Evolutionary conservation across 2,797 vertebrate genomes (phyloP), one percentile per base, ranked within the genome.

Genomic region (Yasuhikotakia modesta): DNA sequence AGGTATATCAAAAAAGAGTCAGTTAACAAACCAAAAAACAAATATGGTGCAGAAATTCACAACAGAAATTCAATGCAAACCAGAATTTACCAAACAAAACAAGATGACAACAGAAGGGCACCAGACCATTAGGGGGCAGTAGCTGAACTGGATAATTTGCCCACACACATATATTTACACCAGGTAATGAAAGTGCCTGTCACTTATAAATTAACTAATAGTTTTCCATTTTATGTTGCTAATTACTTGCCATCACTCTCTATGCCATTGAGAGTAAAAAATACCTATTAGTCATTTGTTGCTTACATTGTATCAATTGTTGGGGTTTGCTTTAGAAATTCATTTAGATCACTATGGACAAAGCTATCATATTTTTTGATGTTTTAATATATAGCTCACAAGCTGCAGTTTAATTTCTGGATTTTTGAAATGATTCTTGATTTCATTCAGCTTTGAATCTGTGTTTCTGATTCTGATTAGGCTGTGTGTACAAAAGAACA

Each of bases 371-470:
- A 13, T 58, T 21, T 46, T 27, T 1, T 5, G 2, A 46, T 27
- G 22, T 5, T 0, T 2, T 22, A 21, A 6, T 39, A 70, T 24
- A 21, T 22, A 57, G n/a, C 3, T 13, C 53, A 12, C 53, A 55
- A 21, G 53, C 21, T 21, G 21, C 10, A 13, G 50, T 21, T 50
- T 32, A 2, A 19, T 16, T 48, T 27, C 48, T 0, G 2, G 27
- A 16, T 60, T n/a, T n/a, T n/a, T n/a, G n/a, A 1, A 61, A 64
- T 5, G 17, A 17, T 52, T 71, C 19, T 61, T 39, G 21, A 67
- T 70, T 45, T 73, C 24, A 70, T 68, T 58, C 17, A 75, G 73
- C 21, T n/a, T 43, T 75, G 17, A 66, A 66, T 66, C 14, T 0
- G 10, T 55, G 48, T 35, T 39, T 17, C 27, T 50, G 48, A 27